These are phyloP conservation scores for Camelus bactrianus DNA, from an alignment of 2,113 vertebrate genomes.

Conservation along the genomic window DNA sequence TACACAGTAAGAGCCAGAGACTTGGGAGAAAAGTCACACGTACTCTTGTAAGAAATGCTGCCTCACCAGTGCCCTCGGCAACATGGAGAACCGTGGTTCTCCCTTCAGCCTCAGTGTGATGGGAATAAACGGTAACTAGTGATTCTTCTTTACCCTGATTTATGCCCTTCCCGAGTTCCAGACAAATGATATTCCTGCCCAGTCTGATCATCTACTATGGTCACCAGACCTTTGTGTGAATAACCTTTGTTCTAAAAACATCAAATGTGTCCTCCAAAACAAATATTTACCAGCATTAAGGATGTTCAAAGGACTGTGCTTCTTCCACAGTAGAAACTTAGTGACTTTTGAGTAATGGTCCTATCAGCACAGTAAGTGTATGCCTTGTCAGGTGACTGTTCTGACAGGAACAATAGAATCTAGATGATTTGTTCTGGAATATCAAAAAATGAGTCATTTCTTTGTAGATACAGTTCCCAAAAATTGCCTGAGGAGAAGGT, in stretches of 20 bases:
- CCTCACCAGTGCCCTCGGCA: neutral
- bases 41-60: neutral
- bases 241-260: slow-evolving; percentile 22
- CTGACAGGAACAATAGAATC: neutral
- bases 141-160: neutral
- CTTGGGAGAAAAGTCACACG: slow-evolving; percentile 7
- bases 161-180: neutral
- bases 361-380: neutral
- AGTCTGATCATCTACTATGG: neutral
- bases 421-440: neutral
- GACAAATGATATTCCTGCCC: neutral
- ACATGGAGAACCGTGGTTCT: neutral
- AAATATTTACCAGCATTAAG: slow-evolving; percentile 41
- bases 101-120: neutral
- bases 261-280: neutral
- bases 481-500: neutral
- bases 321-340: neutral
- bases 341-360: neutral
- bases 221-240: slow-evolving; percentile 11
- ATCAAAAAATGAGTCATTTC: neutral
- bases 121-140: neutral
- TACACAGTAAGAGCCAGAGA: neutral
- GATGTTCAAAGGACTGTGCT: slow-evolving; percentile 19
- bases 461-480: slow-evolving; percentile 17
- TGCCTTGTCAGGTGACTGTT: neutral